Base-by-base conservation (phyloP, 2,113 vertebrate species). In the Prunella himalayana region DNA sequence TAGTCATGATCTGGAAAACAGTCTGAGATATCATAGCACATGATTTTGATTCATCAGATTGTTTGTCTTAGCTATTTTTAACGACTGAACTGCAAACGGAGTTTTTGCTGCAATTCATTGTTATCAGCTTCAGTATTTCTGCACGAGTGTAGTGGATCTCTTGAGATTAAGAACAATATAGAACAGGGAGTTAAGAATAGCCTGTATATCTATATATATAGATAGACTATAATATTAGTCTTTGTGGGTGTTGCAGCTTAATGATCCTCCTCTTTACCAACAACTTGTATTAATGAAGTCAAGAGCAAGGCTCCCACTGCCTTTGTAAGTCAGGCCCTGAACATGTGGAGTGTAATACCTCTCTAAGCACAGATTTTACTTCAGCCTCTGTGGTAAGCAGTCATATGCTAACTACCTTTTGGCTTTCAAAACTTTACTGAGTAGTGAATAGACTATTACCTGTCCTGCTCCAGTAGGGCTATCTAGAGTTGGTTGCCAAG, bases 11-110 rank as follows among this genome's bases (percentile, higher is more conserved):
- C 11, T 50, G 17, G 31, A 85, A 94, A 92, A 75, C 7, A 88
- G 18, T 41, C 31, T 86, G 53, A 80, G 80, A 68, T 83, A 22
- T 80, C 7, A 9, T 61, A 70, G 14, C 4, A 49, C 27, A 47
- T 33, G 7, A 49, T 61, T 87, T 83, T 73, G 64, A 39, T 57
- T 35, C 49, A 78, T 82, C 14, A 37, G 9, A 19, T 63, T 79
- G 15, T 49, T 81, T 78, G 18, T 65, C 4, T 70, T 56, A 65
- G 12, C 4, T 77, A 10, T 54, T 65, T 63, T 25, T 53, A 68
- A 72, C 2, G 12, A 33, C 7, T 0, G 13, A 9, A 21, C 13
- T 83, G 25, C 15, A 90, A 82, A 76, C 3, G 0, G 0, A 18
- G 33, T n/a, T 59, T 63, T 75, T 75, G n/a, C 13, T 80, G 27